A percentile compares a stretch with the other conserved stretches of the same genome.
Evolutionary conservation across 2,113 vertebrate species (phyloP).

Genomic region (Cryptoleucopteryx plumbea): DNA sequence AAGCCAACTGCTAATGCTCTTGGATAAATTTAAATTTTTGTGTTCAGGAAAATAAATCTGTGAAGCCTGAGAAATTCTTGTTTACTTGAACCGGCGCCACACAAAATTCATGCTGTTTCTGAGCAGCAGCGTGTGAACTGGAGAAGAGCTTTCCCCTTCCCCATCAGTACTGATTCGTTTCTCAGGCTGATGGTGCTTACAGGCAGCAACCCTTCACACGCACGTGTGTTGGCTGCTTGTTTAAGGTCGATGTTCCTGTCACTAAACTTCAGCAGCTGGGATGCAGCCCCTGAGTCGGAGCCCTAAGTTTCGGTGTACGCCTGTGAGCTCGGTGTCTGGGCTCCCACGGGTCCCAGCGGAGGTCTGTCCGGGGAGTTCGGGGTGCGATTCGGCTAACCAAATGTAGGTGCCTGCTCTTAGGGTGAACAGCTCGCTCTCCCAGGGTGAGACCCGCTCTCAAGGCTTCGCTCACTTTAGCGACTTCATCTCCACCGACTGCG

Average conservation of each 20-base stretch:
- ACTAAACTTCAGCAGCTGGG: neutral
- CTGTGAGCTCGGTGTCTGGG: neutral
- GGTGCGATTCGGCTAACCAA: neutral
- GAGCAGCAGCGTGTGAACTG: neutral
- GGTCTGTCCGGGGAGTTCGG: neutral
- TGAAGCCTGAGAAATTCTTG: neutral
- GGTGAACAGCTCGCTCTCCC: neutral
- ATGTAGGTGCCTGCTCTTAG: neutral
- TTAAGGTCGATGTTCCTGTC: neutral
- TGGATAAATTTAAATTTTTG: neutral
- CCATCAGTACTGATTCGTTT: neutral
- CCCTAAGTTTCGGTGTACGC: neutral
- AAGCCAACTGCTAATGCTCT: neutral
- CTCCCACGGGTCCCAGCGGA: neutral
- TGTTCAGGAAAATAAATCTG: neutral
- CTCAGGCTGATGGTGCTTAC: neutral
- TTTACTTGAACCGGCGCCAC: neutral
- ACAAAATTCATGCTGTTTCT: neutral
- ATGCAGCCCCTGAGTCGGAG: neutral
- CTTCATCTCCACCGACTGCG: neutral
- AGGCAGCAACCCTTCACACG: neutral
- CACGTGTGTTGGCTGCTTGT: neutral
- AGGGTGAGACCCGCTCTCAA: neutral
- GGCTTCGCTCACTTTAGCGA: fast-evolving
- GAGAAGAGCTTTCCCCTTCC: neutral